Evolutionary conservation across 2,113 vertebrate genomes (phyloP), one percentile per base, ranked within the genome.

Genomic region (Tetraodon nigroviridis): DNA sequence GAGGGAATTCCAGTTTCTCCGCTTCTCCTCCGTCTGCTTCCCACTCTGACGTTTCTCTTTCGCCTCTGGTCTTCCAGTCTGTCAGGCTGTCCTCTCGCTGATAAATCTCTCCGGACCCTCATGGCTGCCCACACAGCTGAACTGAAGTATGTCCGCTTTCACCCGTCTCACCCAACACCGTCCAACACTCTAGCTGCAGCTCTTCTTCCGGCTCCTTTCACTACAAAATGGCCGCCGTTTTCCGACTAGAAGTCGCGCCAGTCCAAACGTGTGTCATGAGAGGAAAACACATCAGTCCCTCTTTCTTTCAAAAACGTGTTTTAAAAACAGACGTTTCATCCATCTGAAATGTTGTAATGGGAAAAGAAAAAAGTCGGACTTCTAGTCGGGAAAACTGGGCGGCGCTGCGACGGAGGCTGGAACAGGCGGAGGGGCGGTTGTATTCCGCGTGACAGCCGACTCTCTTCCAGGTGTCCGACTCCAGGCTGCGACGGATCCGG

Each of bases 31-130:
- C 73, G 46, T 73, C 47, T 75, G 73, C 78, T 81, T 81, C 32
- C 32, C 7, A 1, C 75, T 78, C 74, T 82, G 64, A 78, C 53
- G 1, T 57, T 84, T 70, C 54, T 80, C 64, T 86, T 69, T 83
- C 84, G 90, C 67, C 58, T 81, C 18, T 48, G n/a, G 65, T 94
- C 91, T 94, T 91, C 93, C 94, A 98, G 96, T 93, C 94, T 99
- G 91, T 99, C 95, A 94, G 96, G 96, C 94, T 99, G 96, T 92
- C 96, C 96, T 95, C 95, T 99, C 93, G 96, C 96, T 94, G 96
- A 98, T 94, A 99, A 99, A 93, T 97, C 95, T 90, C 95, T 99
- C 91, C 95, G 97, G 97, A 97, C 95, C 92, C 95, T 99, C 90
- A 98, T 98, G 95, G 96, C 96, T 94, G 96, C 97, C 89, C 96